Conservation (phyloP, 1,140 invertebrate species). For the Papilio xuthus region DNA sequence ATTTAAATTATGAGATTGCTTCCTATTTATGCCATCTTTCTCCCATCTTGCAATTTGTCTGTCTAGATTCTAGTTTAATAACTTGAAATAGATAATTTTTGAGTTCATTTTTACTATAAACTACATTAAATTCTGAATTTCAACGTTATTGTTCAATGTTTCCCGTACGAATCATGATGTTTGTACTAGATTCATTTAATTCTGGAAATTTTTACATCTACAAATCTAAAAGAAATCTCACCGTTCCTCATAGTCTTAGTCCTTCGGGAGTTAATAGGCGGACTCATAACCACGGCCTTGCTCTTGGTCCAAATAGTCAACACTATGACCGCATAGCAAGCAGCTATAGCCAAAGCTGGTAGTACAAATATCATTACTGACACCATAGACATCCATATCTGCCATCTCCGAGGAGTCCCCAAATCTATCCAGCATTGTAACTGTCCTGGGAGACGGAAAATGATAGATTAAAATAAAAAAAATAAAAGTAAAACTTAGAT, state of each 20-base stretch:
- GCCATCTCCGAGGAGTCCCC: constrained; percentile 88
- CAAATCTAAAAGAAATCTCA: constrained; percentile 38
- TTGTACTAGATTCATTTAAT: no score
- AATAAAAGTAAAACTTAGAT: not conserved
- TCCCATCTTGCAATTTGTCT: no score
- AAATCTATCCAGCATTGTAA: constrained; percentile 96
- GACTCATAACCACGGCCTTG: constrained; percentile 82
- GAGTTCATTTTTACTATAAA: no score
- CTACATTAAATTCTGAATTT: no score
- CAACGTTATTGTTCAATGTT: no score
- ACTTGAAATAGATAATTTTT: no score
- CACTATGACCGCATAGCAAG: constrained; percentile 96
- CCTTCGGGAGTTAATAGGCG: constrained; percentile 80
- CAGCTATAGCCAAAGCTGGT: constrained; percentile 94
- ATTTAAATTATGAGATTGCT: not conserved
- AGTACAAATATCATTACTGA: constrained; percentile 92
- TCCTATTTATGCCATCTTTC: no score
- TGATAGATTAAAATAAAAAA: not conserved
- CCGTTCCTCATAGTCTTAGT: constrained; percentile 74
- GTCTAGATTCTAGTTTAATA: no score
- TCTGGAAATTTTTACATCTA: no score
- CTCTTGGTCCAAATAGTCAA: constrained; percentile 95
- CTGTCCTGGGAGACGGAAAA: constrained; percentile 78
- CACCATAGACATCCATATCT: constrained; percentile 94
- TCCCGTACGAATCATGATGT: no score